phyloP scores from a whole-genome alignment of 2,113 vertebrate species.

The Silurus glanis region DNA sequence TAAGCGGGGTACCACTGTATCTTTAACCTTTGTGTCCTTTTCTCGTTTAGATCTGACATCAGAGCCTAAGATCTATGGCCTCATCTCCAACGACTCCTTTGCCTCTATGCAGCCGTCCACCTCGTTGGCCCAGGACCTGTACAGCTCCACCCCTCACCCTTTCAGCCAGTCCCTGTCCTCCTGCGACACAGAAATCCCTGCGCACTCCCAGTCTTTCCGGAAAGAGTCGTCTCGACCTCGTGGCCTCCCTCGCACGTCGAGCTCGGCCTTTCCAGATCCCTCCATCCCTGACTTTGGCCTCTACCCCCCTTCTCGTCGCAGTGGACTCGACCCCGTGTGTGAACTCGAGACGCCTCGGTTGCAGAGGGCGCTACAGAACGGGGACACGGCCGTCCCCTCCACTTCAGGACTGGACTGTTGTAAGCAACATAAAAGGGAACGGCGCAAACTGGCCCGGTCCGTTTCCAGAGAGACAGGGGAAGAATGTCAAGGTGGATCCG shows the following conservation, averaged over 20 bases:
- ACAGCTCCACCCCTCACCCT: conserved; percentile 80
- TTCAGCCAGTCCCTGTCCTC: conserved; percentile 83
- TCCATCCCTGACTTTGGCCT: conserved; percentile 87
- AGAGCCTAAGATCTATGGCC: conserved; percentile 92
- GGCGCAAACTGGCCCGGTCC: conserved; percentile 72
- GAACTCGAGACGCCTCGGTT: conserved; percentile 89
- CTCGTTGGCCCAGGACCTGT: conserved; percentile 81
- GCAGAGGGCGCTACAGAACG: conserved; percentile 75
- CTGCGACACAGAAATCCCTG: conserved; percentile 83
- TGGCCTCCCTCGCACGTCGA: conserved; percentile 95
- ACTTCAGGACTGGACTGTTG: conserved; percentile 69
- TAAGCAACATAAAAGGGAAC: conserved; percentile 60
- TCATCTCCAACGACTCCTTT: conserved; percentile 95
- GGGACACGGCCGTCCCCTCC: conserved; percentile 64
- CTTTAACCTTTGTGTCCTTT: conserved; percentile 1
- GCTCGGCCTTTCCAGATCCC: conserved; percentile 94
- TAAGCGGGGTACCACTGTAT: no score
- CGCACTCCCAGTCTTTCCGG: conserved; percentile 89
- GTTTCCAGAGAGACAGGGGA: conserved; percentile 72
- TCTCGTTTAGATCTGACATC: conserved; percentile 81
- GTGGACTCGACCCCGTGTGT: conserved; percentile 89
- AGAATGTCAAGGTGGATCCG: conserved; percentile 65
- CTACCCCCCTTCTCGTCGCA: conserved; percentile 86
- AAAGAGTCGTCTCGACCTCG: conserved; percentile 91
- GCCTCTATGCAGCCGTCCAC: conserved; percentile 94